These are phyloP conservation scores for Pterobdella sp. DNA, from an alignment of 2,888 invertebrate genomes.

Conservation along the genomic window DNA sequence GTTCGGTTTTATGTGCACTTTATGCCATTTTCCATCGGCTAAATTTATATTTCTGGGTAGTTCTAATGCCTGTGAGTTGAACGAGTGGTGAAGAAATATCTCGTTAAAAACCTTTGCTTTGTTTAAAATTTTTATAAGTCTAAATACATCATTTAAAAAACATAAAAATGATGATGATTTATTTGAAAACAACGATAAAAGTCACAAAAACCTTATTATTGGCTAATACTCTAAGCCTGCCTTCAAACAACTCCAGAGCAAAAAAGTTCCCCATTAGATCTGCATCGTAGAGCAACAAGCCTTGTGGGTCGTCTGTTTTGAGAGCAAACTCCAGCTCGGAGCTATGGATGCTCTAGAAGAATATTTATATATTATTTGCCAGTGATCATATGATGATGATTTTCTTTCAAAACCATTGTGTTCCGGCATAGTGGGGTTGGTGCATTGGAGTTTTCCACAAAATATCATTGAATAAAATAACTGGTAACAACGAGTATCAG, in stretches of 20 bases:
- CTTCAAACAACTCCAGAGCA: conserved; percentile 40
- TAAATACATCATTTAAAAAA: background rate
- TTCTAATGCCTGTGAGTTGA: too few relatives aligned
- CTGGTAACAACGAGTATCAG: background rate
- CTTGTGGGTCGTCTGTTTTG: conserved; percentile 44
- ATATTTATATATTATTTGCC: too few relatives aligned
- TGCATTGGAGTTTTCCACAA: conserved; percentile 24
- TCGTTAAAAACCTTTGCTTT: too few relatives aligned
- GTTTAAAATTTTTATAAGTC: background rate
- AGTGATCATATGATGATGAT: too few relatives aligned
- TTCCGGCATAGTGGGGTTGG: too few relatives aligned
- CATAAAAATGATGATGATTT: background rate
- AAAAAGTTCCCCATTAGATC: conserved; percentile 29
- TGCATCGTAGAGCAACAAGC: conserved; percentile 40
- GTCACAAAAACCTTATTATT: conserved; percentile 40
- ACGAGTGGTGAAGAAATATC: too few relatives aligned
- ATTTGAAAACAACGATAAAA: too few relatives aligned
- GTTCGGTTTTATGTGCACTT: conserved; percentile 29
- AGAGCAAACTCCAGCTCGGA: conserved; percentile 42
- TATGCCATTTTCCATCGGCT: conserved; percentile 34
- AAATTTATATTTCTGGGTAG: background rate
- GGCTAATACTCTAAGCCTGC: conserved; percentile 42
- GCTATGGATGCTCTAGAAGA: conserved; percentile 31
- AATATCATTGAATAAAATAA: background rate
- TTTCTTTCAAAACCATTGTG: too few relatives aligned